Conservation (phyloP, 1,140 invertebrate species). For the Ridgeia piscesae region DNA sequence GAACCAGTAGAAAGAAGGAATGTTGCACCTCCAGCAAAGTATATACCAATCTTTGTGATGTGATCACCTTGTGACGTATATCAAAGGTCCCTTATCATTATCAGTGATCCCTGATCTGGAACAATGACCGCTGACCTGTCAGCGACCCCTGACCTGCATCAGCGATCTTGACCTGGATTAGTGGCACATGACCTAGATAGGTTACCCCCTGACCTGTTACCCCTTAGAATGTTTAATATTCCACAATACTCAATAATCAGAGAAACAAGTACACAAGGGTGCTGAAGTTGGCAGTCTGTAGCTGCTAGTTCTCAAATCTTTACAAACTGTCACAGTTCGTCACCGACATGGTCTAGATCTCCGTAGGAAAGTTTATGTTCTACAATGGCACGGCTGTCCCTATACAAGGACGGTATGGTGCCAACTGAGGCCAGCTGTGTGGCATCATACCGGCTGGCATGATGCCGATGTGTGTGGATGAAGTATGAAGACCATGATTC, state of each 20-base stretch:
- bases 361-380: not conserved
- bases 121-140: too few species aligned
- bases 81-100: too few species aligned
- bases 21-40: too few species aligned
- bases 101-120: too few species aligned
- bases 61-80: too few species aligned
- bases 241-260: not conserved
- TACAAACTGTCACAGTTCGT: not conserved
- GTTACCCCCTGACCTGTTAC: not conserved
- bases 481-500: not conserved
- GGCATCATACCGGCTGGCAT: too few species aligned
- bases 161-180: too few species aligned
- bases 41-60: too few species aligned
- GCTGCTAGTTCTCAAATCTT: not conserved
- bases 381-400: not conserved
- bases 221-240: not conserved
- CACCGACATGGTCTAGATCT: not conserved
- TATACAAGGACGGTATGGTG: not conserved
- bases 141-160: too few species aligned
- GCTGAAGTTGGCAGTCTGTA: not conserved
- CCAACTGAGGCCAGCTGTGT: not conserved
- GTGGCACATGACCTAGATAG: too few species aligned
- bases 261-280: not conserved
- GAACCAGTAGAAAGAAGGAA: too few species aligned
- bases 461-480: not conserved